These are phyloP conservation scores for Meloe dianella DNA, from an alignment of 2,888 invertebrate species.

Conservation along the genomic window DNA sequence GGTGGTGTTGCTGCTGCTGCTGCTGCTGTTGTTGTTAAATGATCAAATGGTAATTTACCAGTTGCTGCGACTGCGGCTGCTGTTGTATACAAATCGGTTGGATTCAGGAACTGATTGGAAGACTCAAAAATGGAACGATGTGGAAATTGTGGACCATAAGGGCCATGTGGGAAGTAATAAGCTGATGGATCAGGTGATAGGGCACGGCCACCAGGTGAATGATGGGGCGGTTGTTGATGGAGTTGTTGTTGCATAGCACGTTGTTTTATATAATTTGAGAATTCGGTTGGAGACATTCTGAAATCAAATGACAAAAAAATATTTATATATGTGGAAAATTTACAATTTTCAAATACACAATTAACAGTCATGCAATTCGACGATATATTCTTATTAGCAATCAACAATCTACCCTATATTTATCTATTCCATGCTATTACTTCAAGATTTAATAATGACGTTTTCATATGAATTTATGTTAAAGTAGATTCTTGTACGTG, in stretches of 20 bases:
- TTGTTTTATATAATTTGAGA: constrained; percentile 96
- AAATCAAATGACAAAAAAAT: constrained; percentile 44
- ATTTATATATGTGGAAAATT: not conserved
- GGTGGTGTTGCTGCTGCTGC: constrained; percentile 36
- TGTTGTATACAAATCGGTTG: constrained; percentile 57
- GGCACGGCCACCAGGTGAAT: constrained; percentile 67
- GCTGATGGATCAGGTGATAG: constrained; percentile 68
- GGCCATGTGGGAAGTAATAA: constrained; percentile 67
- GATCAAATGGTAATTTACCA: constrained; percentile 60
- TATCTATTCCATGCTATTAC: not conserved
- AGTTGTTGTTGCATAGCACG: constrained; percentile 80
- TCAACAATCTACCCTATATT: not conserved
- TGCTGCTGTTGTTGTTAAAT: constrained; percentile 32
- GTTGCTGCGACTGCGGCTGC: constrained; percentile 36
- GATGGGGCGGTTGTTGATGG: constrained; percentile 56
- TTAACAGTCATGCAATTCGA: not conserved
- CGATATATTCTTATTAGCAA: constrained; percentile 5
- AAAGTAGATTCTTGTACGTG: not conserved
- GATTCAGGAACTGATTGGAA: constrained; percentile 61
- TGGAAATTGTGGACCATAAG: constrained; percentile 61
- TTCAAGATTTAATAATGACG: not conserved
- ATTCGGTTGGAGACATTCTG: constrained; percentile 97
- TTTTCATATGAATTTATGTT: not conserved
- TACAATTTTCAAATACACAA: not conserved
- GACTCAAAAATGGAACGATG: constrained; percentile 65